Evolutionary conservation across 1,140 invertebrate species (phyloP), one percentile per base, ranked within the genome.

Genomic region (Polypedilum vanderplanki): DNA sequence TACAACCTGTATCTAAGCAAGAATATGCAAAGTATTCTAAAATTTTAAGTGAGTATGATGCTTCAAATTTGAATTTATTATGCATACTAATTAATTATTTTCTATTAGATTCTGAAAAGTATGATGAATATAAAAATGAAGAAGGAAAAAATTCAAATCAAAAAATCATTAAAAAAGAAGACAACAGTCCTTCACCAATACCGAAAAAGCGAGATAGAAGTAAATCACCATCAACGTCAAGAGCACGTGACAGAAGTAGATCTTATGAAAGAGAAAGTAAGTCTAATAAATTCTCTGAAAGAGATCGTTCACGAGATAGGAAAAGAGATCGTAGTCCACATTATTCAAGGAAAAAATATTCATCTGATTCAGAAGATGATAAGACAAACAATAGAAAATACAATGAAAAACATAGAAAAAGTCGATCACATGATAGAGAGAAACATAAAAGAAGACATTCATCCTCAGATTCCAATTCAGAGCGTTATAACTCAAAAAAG

Each of bases 11-110:
- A 2, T 87, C 89, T 0, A 89, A 90, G 78, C 84, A 88, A 18
- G 94, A 97, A 78, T 97, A 87, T 83, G 84, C 88, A 9, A 90
- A 91, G 81, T 90, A 91, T 79, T 89, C 90, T 0, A 94, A 92
- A 87, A 88, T 92, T 76, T 85, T 93, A 83, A 93, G 90, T 92
- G 85, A 87, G 88, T 89, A 77, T 78, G 40, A n/a, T 73, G 75
- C 74, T 76, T 3, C 73, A 33, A 41, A 24, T n/a, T n/a, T 65
- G 33, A 73, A 75, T 76, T 73, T 77, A 80, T 33, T 74, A 80
- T 79, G n/a, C 77, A 76, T 80, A 12, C 73, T 41, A 75, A 12
- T 77, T 77, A 76, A 73, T 79, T 79, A 79, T 82, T 70, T 82
- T 46, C 8, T 20, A 85, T 85, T 78, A 91, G 90, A 91, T 85